Percentiles rank a stretch among this genome's conserved stretches.
Evolutionary conservation across 1,140 invertebrate species (phyloP).

Genomic region (Sitophilus oryzae): DNA sequence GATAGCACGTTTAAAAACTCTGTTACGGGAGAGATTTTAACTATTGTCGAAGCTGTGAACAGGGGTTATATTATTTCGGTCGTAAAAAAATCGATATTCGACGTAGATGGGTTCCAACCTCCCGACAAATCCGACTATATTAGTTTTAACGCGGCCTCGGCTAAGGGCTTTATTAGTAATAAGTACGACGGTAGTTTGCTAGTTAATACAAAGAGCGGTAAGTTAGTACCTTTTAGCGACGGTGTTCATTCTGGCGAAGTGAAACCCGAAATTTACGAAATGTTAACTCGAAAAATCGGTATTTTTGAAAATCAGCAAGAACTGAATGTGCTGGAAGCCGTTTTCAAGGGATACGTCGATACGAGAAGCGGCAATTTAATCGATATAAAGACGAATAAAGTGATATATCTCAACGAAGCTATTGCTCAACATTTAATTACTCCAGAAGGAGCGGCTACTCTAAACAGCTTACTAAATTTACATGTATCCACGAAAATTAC

Average conservation of each 20-base stretch:
- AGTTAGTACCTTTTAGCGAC: slow-evolving; percentile 65
- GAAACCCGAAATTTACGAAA: slow-evolving; percentile 73
- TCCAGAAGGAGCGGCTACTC: slow-evolving; percentile 74
- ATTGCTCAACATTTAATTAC: slow-evolving; percentile 79
- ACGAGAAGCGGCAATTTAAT: slow-evolving; percentile 79
- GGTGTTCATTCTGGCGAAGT: slow-evolving; percentile 61
- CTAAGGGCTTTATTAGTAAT: slow-evolving; percentile 70
- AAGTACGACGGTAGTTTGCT: slow-evolving; percentile 66
- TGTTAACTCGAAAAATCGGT: slow-evolving; percentile 76
- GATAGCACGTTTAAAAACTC: slow-evolving; percentile 68
- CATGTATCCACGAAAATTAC: slow-evolving; percentile 79
- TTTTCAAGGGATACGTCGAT: slow-evolving; percentile 75
- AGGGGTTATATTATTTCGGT: slow-evolving; percentile 84
- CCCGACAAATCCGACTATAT: slow-evolving; percentile 74
- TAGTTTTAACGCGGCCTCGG: slow-evolving; percentile 79
- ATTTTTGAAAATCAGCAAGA: slow-evolving; percentile 69
- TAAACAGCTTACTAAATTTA: slow-evolving; percentile 78
- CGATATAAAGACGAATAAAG: slow-evolving; percentile 68
- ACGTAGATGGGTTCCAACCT: slow-evolving; percentile 87
- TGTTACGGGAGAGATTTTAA: slow-evolving; percentile 61
- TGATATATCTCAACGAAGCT: slow-evolving; percentile 77
- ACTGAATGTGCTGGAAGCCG: slow-evolving; percentile 77
- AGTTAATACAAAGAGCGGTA: slow-evolving; percentile 65
- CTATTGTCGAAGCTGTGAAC: slow-evolving; percentile 76
- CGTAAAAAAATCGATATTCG: slow-evolving; percentile 80